Conservation (phyloP, 2,113 vertebrate genomes). For the Nyctibius bracteatus region DNA sequence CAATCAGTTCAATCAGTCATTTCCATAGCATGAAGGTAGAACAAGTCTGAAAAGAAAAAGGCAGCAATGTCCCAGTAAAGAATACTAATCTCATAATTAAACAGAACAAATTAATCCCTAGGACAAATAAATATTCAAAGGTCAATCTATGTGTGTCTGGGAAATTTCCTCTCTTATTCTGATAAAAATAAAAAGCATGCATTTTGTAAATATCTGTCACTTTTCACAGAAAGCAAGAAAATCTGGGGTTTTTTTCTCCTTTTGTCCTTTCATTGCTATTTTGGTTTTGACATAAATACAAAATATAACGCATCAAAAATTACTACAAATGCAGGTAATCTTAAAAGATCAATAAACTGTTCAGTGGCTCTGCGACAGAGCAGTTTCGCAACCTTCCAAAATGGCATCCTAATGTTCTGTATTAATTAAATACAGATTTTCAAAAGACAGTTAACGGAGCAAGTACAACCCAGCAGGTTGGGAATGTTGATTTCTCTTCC, state of each 20-base stretch:
- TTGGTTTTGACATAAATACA: background rate
- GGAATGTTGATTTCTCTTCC: conserved; percentile 45
- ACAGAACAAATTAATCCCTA: background rate
- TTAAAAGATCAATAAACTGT: background rate
- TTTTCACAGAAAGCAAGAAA: background rate
- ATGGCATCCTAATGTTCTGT: background rate
- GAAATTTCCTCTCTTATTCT: background rate
- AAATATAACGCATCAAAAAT: background rate
- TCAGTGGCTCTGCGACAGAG: background rate
- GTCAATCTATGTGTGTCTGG: background rate
- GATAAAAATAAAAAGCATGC: background rate
- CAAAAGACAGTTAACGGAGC: background rate
- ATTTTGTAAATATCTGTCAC: background rate
- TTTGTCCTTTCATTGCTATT: background rate
- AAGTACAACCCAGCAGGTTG: background rate
- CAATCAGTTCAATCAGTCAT: background rate
- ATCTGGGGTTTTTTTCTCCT: background rate
- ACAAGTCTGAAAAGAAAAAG: background rate
- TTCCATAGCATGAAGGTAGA: background rate
- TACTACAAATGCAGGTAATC: background rate
- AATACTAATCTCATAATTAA: conserved; percentile 5
- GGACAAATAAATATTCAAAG: background rate
- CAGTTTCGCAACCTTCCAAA: background rate
- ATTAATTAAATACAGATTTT: conserved; percentile 49
- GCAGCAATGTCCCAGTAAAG: background rate